Evolutionary conservation across 2,113 vertebrate species (phyloP).

Genomic region (Phylloscopus trochiloides): DNA sequence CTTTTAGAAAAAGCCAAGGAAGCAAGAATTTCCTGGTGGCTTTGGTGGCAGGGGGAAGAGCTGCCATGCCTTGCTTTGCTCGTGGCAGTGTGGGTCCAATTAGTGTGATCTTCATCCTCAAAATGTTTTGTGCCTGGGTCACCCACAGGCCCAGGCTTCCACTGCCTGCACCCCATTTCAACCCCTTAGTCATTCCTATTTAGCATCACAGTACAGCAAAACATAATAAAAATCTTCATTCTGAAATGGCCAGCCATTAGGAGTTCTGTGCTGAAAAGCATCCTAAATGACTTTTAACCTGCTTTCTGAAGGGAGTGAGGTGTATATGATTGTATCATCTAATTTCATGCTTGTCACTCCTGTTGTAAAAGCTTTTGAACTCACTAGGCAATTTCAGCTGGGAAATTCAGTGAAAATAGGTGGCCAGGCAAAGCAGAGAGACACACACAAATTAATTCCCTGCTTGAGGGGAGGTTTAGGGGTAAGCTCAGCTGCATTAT

Average conservation of each 20-base stretch:
- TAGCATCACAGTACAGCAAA: not conserved
- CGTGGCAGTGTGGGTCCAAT: slow-evolving; percentile 4
- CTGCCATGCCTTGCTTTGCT: not conserved
- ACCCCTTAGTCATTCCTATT: not conserved
- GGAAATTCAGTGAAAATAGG: not conserved
- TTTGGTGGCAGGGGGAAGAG: not conserved
- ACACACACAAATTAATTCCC: slow-evolving; percentile 11
- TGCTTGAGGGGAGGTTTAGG: not conserved
- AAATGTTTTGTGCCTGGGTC: slow-evolving; percentile 16
- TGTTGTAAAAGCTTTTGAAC: slow-evolving; percentile 3
- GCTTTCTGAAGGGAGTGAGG: not conserved
- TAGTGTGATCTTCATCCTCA: not conserved
- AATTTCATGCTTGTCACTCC: not conserved
- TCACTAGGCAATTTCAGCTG: not conserved
- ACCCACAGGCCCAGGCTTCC: not conserved
- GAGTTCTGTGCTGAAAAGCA: not conserved
- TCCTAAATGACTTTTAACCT: not conserved
- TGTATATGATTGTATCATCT: not conserved
- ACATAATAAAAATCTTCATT: not conserved
- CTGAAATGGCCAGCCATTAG: not conserved
- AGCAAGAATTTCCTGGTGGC: not conserved
- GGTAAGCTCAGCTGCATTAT: slow-evolving; percentile 1
- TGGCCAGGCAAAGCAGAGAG: not conserved
- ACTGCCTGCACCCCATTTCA: not conserved
- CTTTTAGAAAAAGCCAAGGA: not conserved